phyloP scores from a whole-genome alignment of 1,140 invertebrate species.

The Drosophila obscura region DNA sequence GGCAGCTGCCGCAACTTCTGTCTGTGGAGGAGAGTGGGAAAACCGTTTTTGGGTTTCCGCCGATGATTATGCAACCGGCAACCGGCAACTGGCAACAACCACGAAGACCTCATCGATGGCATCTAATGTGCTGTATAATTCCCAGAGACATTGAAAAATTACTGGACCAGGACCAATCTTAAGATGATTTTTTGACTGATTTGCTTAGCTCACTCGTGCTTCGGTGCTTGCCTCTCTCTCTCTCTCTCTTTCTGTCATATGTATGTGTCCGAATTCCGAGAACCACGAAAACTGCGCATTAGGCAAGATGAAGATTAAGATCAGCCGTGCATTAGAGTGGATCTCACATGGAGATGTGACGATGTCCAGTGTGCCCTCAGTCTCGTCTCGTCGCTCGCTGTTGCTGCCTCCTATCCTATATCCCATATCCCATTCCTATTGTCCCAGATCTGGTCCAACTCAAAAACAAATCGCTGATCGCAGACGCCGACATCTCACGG shows the following conservation, averaged over 20 bases:
- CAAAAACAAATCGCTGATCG: constrained; percentile 32
- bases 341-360: constrained; percentile 29
- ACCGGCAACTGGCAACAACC: constrained; percentile 28
- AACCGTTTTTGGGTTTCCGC: constrained; percentile 24
- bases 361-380: constrained; percentile 15
- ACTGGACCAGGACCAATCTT: constrained; percentile 52
- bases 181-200: constrained; percentile 52
- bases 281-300: constrained; percentile 66
- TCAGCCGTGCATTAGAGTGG: constrained; percentile 51
- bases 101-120: constrained; percentile 43
- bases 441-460: constrained; percentile 54
- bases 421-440: constrained; percentile 21
- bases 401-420: constrained; percentile 15
- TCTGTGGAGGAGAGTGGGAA: constrained; percentile 13
- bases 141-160: constrained; percentile 73
- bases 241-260: constrained; percentile 26
- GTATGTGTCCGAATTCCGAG: constrained; percentile 62
- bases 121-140: constrained; percentile 77
- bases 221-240: constrained; percentile 13
- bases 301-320: constrained; percentile 35
- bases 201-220: constrained; percentile 3
- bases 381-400: constrained; percentile 26
- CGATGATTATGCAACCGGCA: constrained; percentile 59
- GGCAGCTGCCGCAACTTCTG: constrained; percentile 57
- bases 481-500: neutral